phyloP scores from a whole-genome alignment of 2,888 invertebrate species.

The Hypomecis punctinalis region DNA sequence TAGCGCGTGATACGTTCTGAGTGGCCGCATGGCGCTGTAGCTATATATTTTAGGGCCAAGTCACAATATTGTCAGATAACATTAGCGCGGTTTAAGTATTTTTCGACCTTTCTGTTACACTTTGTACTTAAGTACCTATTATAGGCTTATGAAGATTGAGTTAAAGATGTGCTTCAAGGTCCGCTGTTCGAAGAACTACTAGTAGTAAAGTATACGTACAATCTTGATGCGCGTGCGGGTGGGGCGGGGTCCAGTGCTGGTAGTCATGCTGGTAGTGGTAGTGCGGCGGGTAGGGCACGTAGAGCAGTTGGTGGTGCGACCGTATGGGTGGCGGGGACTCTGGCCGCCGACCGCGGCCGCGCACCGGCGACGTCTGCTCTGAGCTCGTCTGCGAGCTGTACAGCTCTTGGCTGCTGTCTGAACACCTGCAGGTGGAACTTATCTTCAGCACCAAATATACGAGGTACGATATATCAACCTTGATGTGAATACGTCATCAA shows the following conservation, averaged over 20 bases:
- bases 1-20: too few relatives aligned
- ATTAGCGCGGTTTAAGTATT: too few relatives aligned
- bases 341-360: conserved; percentile 81
- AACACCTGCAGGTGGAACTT: conserved; percentile 61
- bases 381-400: conserved; percentile 80
- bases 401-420: conserved; percentile 78
- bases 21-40: too few relatives aligned
- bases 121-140: too few relatives aligned
- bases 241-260: conserved; percentile 54
- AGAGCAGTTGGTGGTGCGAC: conserved; percentile 88
- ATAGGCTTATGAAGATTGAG: too few relatives aligned
- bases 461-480: too few relatives aligned
- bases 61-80: too few relatives aligned
- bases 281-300: conserved; percentile 87
- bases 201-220: conserved; percentile 7
- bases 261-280: conserved; percentile 75
- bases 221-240: conserved; percentile 1
- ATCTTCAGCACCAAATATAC: conserved; percentile 14
- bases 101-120: too few relatives aligned
- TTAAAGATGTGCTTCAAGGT: too few relatives aligned
- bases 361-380: conserved; percentile 78
- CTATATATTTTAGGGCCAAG: too few relatives aligned
- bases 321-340: conserved; percentile 89
- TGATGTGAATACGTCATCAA: too few relatives aligned
- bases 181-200: too few relatives aligned